phyloP scores from a whole-genome alignment of 2,888 invertebrate species.

The Lycophotia porphyrea region DNA sequence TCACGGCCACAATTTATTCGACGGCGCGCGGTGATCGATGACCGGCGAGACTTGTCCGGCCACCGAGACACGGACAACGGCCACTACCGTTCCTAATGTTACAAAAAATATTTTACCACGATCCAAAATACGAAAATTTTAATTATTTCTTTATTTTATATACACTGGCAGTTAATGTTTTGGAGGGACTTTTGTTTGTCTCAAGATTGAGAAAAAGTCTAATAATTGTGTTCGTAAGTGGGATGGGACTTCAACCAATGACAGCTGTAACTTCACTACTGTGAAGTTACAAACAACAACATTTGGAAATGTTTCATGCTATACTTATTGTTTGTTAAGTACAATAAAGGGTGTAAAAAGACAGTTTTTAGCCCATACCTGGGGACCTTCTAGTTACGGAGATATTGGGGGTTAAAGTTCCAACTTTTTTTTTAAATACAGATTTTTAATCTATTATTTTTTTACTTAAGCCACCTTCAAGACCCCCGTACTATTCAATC shows the following conservation, averaged over 20 bases:
- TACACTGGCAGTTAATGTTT: constrained; percentile 29
- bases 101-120: constrained; percentile 76
- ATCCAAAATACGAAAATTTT: constrained; percentile 75
- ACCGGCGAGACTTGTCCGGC: constrained; percentile 80
- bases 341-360: too few species aligned
- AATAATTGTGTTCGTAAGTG: not conserved
- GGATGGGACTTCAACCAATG: not conserved
- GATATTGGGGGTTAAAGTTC: too few species aligned
- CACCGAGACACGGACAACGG: constrained; percentile 79
- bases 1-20: constrained; percentile 83
- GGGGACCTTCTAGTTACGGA: too few species aligned
- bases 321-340: not conserved
- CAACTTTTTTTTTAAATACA: too few species aligned
- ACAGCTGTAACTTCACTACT: not conserved
- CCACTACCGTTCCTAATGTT: constrained; percentile 82
- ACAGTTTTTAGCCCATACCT: too few species aligned
- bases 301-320: not conserved
- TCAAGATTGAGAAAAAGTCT: not conserved
- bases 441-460: too few species aligned
- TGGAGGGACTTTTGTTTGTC: constrained; percentile 2
- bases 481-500: too few species aligned
- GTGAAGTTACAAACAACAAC: too few species aligned
- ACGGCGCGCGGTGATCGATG: constrained; percentile 87
- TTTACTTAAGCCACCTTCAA: too few species aligned
- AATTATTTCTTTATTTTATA: constrained; percentile 71